Conservation (phyloP, 2,797 vertebrate genomes). For the Takifugu rubripes region DNA sequence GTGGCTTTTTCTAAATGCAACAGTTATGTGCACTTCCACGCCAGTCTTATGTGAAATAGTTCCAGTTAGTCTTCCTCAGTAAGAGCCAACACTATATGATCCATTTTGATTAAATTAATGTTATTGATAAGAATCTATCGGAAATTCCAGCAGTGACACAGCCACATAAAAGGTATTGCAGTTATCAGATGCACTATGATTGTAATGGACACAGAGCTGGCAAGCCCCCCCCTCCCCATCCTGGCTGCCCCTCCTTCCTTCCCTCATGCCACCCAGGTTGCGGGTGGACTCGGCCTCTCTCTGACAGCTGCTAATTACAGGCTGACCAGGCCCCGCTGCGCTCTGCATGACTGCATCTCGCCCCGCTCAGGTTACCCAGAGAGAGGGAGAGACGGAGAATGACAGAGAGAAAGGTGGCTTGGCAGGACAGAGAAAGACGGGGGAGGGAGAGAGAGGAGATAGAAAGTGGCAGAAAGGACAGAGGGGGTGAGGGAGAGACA, state of each 20-base stretch:
- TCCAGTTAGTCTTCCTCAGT: background rate
- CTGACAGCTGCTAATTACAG: slow-evolving; percentile 85
- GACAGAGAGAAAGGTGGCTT: slow-evolving; percentile 60
- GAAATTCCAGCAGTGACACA: slow-evolving; percentile 6
- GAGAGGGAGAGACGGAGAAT: slow-evolving; percentile 35
- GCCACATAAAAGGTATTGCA: too few relatives aligned
- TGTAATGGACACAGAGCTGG: slow-evolving; percentile 61
- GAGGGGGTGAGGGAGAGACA: slow-evolving; percentile 16
- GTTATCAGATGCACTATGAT: slow-evolving; percentile 36
- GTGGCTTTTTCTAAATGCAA: background rate
- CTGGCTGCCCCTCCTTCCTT: slow-evolving; percentile 19
- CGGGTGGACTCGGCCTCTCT: slow-evolving; percentile 73
- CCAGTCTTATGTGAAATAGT: background rate
- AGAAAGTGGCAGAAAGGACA: slow-evolving; percentile 45
- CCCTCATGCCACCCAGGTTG: slow-evolving; percentile 83
- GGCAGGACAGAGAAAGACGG: slow-evolving; percentile 40
- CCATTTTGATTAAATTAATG: too few relatives aligned
- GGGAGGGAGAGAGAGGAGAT: slow-evolving; percentile 33
- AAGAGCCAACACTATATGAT: too few relatives aligned
- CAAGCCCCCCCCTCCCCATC: slow-evolving; percentile 38
- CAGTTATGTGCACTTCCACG: background rate
- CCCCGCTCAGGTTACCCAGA: slow-evolving; percentile 77
- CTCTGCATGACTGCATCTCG: slow-evolving; percentile 81
- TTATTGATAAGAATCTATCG: background rate
- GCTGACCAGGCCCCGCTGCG: slow-evolving; percentile 78